A percentile compares a stretch with the other conserved stretches of the same genome.
Evolutionary conservation across 2,888 invertebrate genomes (phyloP).

Genomic region (Harpagoxenus sublaevis): DNA sequence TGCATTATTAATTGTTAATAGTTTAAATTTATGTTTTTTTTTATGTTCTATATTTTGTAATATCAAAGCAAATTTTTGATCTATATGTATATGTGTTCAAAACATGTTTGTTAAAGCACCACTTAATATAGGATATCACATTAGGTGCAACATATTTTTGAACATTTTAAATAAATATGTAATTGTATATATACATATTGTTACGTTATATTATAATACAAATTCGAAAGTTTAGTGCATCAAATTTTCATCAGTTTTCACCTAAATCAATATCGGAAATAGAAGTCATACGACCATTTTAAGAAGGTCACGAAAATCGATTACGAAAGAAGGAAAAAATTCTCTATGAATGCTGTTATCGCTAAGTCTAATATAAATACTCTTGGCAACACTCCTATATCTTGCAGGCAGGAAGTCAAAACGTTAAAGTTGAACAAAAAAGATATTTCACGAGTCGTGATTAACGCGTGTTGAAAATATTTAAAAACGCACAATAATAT

Average conservation of each 20-base stretch:
- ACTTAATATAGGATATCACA: no score
- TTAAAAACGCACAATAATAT: not conserved
- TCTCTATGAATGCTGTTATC: not conserved
- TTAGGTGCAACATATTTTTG: no score
- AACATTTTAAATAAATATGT: no score
- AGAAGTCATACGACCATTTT: not conserved
- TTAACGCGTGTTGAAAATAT: not conserved
- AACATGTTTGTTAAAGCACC: not conserved
- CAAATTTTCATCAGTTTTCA: not conserved
- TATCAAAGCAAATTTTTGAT: not conserved
- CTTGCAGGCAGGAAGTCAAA: not conserved
- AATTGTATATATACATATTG: not conserved
- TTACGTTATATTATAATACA: not conserved
- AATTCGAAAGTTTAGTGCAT: not conserved
- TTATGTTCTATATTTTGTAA: not conserved
- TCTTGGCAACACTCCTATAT: not conserved
- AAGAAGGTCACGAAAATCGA: not conserved
- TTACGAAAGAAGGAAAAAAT: slow-evolving; percentile 7
- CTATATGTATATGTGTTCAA: not conserved
- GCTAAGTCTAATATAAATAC: not conserved
- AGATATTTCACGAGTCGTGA: not conserved
- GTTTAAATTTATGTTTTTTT: not conserved
- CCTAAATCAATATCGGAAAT: not conserved
- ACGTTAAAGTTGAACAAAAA: not conserved
- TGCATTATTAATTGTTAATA: not conserved